Conservation (phyloP, 2,113 vertebrate species). For the Dicaeum eximium region DNA sequence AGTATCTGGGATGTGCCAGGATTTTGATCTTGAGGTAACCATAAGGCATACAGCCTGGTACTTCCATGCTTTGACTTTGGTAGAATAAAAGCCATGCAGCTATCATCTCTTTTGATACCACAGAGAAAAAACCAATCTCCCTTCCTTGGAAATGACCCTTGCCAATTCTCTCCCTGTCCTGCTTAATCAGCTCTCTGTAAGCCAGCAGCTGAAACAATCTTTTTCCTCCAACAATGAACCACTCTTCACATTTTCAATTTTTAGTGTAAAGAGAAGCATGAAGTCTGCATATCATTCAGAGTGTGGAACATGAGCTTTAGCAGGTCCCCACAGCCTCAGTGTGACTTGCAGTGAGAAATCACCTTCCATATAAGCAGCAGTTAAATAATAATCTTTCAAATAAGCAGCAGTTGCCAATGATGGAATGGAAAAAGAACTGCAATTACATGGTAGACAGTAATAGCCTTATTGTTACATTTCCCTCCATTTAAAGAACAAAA, state of each 20-base stretch:
- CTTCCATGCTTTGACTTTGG: neutral
- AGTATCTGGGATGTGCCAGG: neutral
- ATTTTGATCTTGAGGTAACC: neutral
- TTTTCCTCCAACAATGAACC: neutral
- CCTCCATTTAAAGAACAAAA: neutral
- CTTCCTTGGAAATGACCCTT: neutral
- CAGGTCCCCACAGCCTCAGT: neutral
- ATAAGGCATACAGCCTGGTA: neutral
- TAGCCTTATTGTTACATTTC: neutral
- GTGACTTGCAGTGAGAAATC: neutral
- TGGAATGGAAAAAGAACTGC: neutral
- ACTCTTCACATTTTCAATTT: neutral
- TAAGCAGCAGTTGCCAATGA: neutral
- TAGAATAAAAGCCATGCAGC: neutral
- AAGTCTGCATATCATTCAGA: neutral
- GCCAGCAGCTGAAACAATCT: neutral
- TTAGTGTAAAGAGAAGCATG: neutral
- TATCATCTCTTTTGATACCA: neutral
- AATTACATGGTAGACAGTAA: neutral
- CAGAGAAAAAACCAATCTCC: neutral
- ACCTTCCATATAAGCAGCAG: neutral
- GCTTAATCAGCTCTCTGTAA: neutral
- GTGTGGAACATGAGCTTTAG: neutral
- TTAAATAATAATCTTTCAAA: neutral
- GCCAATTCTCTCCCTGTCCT: neutral